A percentile compares a stretch with the other conserved stretches of the same genome.
phyloP scores from a whole-genome alignment of 2,888 invertebrate genomes.

The Stomorhina lunata region DNA sequence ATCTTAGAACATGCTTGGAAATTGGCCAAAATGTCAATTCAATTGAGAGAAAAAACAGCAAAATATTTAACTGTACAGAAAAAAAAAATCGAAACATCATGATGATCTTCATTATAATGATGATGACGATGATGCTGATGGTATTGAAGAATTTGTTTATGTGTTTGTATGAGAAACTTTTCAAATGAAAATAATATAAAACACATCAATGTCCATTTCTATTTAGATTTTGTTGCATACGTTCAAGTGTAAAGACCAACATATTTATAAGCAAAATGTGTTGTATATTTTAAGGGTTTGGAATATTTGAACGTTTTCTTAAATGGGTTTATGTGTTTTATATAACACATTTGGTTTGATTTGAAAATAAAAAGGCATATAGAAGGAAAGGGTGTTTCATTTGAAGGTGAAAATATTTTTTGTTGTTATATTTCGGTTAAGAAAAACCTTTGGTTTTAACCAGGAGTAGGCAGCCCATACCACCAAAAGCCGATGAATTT shows the following conservation, averaged over 20 bases:
- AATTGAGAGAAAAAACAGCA: slow-evolving; percentile 64
- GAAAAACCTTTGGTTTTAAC: no score
- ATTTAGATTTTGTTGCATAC: slow-evolving; percentile 56
- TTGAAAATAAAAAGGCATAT: not conserved
- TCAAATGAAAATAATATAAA: not conserved
- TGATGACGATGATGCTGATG: not conserved
- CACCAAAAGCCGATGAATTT: no score
- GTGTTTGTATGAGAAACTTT: no score
- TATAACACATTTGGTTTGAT: not conserved
- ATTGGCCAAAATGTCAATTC: slow-evolving; percentile 78
- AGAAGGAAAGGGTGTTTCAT: not conserved
- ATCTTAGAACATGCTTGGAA: slow-evolving; percentile 73
- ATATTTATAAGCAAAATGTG: slow-evolving; percentile 43
- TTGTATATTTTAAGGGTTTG: slow-evolving; percentile 43
- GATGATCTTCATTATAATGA: not conserved
- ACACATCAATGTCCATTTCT: slow-evolving; percentile 60
- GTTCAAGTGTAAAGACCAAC: slow-evolving; percentile 3
- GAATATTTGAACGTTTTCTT: slow-evolving; percentile 1
- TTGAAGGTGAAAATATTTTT: not conserved
- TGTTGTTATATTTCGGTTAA: not conserved
- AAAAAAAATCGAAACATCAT: not conserved
- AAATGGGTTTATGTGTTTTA: not conserved
- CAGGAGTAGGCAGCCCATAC: no score
- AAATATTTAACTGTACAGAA: slow-evolving; percentile 27
- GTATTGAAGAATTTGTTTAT: not conserved